Conservation (phyloP, 53 echinoderm and acorn worm species). For the Hippasteria phrygiana region DNA sequence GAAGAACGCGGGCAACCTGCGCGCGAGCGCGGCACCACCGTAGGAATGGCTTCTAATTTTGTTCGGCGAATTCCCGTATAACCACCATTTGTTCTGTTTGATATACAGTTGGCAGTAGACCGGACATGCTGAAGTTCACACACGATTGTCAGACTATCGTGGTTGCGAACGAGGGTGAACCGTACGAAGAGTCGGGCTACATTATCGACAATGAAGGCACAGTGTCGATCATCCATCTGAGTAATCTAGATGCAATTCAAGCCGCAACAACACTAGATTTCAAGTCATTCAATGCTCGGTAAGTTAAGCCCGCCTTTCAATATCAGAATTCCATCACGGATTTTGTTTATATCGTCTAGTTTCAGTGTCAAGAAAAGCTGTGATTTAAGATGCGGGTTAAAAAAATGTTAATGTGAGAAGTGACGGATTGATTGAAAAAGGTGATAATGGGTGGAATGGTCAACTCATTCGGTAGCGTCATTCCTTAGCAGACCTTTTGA, state of each 20-base stretch:
- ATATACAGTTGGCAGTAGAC: slow-evolving; percentile 74
- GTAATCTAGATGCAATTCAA: slow-evolving; percentile 11
- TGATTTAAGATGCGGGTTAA: too few relatives aligned
- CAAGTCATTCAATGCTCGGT: slow-evolving; percentile 81
- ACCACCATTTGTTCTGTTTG: background rate
- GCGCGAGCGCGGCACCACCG: too few relatives aligned
- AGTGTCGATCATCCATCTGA: slow-evolving; percentile 73
- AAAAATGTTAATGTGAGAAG: too few relatives aligned
- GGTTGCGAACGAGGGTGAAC: slow-evolving; percentile 81
- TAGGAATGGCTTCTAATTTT: background rate
- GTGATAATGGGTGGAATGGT: too few relatives aligned
- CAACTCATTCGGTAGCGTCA: too few relatives aligned
- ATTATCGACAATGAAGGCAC: slow-evolving; percentile 84
- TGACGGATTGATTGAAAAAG: too few relatives aligned
- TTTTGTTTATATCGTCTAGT: too few relatives aligned
- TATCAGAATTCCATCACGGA: too few relatives aligned
- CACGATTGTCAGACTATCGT: slow-evolving; percentile 80
- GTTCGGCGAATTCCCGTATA: background rate
- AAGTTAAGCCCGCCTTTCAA: too few relatives aligned
- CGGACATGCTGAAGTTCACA: slow-evolving; percentile 84
- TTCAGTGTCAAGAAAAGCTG: too few relatives aligned
- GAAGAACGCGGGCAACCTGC: too few relatives aligned
- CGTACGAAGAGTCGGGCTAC: slow-evolving; percentile 51
- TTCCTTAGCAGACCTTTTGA: too few relatives aligned
- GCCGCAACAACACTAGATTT: slow-evolving; percentile 71